A percentile compares a stretch with the other conserved stretches of the same genome.
Conservation (phyloP, 2,797 vertebrate genomes). For the Silurus aristotelis region DNA sequence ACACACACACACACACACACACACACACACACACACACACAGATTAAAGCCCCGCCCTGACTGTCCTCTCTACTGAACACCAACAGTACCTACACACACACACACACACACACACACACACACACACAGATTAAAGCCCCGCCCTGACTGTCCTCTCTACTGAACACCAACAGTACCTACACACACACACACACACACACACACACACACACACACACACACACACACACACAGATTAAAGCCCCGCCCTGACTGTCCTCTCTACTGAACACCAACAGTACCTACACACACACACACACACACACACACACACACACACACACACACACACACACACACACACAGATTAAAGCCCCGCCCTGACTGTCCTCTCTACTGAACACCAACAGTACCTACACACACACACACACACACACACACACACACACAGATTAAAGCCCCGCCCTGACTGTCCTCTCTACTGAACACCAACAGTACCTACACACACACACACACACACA, state of each 20-base stretch:
- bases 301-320: background rate
- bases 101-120: background rate
- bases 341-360: constrained; percentile 81
- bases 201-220: background rate
- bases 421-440: constrained; percentile 88
- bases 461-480: constrained; percentile 99
- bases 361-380: constrained; percentile 98
- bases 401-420: background rate
- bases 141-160: constrained; percentile 96
- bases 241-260: constrained; percentile 94
- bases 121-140: constrained; percentile 79
- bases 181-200: constrained; percentile 44
- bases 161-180: constrained; percentile 99
- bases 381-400: constrained; percentile 92
- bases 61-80: constrained; percentile 98
- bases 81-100: constrained; percentile 87
- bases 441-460: constrained; percentile 96
- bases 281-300: constrained; percentile 69
- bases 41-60: constrained; percentile 87
- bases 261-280: constrained; percentile 99
- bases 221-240: constrained; percentile 64
- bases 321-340: background rate
- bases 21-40: constrained; percentile 1
- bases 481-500: constrained; percentile 43
- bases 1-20: constrained; percentile 47